phyloP scores from a whole-genome alignment of 2,797 vertebrate species.

The Anguilla marmorata region DNA sequence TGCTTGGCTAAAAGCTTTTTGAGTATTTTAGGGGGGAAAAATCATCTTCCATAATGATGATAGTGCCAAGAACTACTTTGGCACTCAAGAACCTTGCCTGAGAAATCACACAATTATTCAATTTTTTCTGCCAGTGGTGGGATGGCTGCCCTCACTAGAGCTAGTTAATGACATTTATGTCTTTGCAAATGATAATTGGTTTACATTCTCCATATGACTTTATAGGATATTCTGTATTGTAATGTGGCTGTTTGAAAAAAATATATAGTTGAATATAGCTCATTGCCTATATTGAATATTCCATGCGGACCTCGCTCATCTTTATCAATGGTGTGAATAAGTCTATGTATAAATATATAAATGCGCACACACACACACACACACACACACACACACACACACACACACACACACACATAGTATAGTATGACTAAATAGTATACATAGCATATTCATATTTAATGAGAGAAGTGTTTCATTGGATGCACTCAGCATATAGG shows the following conservation, averaged over 20 bases:
- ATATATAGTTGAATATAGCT: background rate
- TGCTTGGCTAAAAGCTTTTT: background rate
- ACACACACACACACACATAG: too few relatives aligned
- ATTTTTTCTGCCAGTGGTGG: background rate
- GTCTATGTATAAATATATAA: too few relatives aligned
- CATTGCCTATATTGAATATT: too few relatives aligned
- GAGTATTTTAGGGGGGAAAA: background rate
- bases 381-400: too few relatives aligned
- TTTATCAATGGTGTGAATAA: too few relatives aligned
- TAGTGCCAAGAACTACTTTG: background rate
- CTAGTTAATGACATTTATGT: background rate
- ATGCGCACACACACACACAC: too few relatives aligned
- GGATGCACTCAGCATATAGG: background rate
- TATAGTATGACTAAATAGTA: background rate
- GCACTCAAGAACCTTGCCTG: background rate
- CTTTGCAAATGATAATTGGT: background rate
- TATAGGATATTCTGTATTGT: background rate
- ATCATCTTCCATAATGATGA: background rate
- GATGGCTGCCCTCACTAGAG: background rate
- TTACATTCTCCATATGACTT: background rate
- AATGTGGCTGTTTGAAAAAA: background rate
- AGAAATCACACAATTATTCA: background rate
- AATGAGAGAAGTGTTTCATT: background rate
- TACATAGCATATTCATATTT: background rate
- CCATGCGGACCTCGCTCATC: too few relatives aligned